Evolutionary conservation across 2,113 vertebrate species (phyloP).

Genomic region (Lagopus muta): DNA sequence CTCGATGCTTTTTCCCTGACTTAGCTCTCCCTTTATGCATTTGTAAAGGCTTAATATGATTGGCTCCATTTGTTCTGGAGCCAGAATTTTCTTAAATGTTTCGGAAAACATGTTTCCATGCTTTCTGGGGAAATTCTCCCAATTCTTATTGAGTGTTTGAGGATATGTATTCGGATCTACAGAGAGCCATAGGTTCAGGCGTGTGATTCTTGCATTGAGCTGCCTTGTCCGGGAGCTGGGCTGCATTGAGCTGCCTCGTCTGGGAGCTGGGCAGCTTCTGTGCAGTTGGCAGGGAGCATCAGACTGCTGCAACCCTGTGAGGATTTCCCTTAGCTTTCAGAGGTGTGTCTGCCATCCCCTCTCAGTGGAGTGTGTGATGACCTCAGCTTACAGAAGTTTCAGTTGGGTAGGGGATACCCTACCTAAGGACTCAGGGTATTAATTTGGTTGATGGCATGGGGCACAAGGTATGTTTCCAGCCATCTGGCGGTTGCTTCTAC

Average conservation of each 20-base stretch:
- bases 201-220: background rate
- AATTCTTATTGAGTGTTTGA: background rate
- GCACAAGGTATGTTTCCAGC: too few species aligned
- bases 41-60: background rate
- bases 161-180: background rate
- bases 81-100: background rate
- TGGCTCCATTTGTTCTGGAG: background rate
- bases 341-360: background rate
- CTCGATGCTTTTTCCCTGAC: background rate
- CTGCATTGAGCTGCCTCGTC: background rate
- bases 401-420: background rate
- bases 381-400: background rate
- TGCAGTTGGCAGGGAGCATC: accelerated
- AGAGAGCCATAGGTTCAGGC: background rate
- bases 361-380: background rate
- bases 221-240: background rate
- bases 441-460: too few species aligned
- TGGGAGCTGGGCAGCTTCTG: background rate
- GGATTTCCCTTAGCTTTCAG: background rate
- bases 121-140: background rate
- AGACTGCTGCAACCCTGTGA: background rate
- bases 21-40: background rate
- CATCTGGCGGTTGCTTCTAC: too few species aligned
- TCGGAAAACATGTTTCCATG: background rate
- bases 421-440: too few species aligned